Evolutionary conservation across 2,888 invertebrate species (phyloP).

Genomic region (Ecliptopera silaceata): DNA sequence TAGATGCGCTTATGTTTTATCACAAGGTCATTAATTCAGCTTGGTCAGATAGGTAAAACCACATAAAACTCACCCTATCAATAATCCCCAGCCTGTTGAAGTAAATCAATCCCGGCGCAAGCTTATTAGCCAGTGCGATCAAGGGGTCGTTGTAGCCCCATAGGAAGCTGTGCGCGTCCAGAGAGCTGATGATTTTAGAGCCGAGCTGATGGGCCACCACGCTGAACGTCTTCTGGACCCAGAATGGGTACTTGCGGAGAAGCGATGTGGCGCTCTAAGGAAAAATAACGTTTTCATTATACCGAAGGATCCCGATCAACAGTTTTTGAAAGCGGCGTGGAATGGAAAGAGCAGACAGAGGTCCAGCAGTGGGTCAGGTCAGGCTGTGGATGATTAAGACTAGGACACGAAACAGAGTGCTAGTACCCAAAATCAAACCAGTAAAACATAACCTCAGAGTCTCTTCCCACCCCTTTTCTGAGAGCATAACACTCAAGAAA

Average conservation of each 20-base stretch:
- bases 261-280: conserved; percentile 67
- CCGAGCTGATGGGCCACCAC: conserved; percentile 81
- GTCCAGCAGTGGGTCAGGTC: too few relatives aligned
- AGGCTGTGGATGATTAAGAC: too few relatives aligned
- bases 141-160: conserved; percentile 93
- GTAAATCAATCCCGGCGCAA: conserved; percentile 85
- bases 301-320: too few relatives aligned
- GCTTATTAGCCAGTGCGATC: conserved; percentile 85
- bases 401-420: too few relatives aligned
- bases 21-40: background rate
- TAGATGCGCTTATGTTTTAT: too few relatives aligned
- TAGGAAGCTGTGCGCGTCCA: conserved; percentile 87
- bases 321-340: too few relatives aligned
- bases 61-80: conserved; percentile 83
- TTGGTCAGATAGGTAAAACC: background rate
- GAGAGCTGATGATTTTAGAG: conserved; percentile 84
- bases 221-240: conserved; percentile 84
- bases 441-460: too few relatives aligned
- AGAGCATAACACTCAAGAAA: too few relatives aligned
- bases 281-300: background rate
- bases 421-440: too few relatives aligned
- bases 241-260: conserved; percentile 75
- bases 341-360: too few relatives aligned
- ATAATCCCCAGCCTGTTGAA: conserved; percentile 88
- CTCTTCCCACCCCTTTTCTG: too few relatives aligned